phyloP scores from a whole-genome alignment of 2,888 invertebrate species.

The Cerastoderma edule region DNA sequence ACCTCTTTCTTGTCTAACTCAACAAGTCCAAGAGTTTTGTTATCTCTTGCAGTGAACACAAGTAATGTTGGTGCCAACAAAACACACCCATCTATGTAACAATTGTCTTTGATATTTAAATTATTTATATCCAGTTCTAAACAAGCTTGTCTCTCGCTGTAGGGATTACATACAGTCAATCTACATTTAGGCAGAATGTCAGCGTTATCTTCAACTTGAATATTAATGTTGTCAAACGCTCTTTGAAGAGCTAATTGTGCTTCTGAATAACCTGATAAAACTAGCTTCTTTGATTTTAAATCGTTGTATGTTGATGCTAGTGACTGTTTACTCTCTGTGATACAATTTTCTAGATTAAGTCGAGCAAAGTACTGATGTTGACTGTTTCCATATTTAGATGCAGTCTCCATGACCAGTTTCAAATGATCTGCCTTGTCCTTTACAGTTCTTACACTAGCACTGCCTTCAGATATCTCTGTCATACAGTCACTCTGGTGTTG shows the following conservation, averaged over 20 bases:
- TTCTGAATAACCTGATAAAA: background rate
- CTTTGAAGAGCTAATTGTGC: background rate
- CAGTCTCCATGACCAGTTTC: background rate
- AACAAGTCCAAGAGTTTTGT: no score
- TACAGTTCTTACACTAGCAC: background rate
- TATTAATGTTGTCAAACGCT: background rate
- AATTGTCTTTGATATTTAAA: no score
- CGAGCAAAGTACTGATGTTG: background rate
- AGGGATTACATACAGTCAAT: background rate
- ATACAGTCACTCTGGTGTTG: background rate
- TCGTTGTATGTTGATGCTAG: background rate
- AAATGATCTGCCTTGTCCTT: background rate
- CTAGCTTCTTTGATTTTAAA: background rate
- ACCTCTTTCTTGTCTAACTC: no score
- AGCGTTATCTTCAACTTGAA: background rate
- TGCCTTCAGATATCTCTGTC: background rate
- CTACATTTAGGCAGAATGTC: background rate
- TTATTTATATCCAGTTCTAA: background rate
- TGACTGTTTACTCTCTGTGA: background rate
- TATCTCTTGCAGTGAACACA: no score
- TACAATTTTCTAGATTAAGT: background rate
- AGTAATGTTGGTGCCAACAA: no score
- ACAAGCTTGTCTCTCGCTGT: background rate
- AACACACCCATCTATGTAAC: no score
- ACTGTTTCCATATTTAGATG: background rate